Evolutionary conservation across 2,113 vertebrate species (phyloP), one percentile per base, ranked within the genome.

Genomic region (Spizaetus ornatus): DNA sequence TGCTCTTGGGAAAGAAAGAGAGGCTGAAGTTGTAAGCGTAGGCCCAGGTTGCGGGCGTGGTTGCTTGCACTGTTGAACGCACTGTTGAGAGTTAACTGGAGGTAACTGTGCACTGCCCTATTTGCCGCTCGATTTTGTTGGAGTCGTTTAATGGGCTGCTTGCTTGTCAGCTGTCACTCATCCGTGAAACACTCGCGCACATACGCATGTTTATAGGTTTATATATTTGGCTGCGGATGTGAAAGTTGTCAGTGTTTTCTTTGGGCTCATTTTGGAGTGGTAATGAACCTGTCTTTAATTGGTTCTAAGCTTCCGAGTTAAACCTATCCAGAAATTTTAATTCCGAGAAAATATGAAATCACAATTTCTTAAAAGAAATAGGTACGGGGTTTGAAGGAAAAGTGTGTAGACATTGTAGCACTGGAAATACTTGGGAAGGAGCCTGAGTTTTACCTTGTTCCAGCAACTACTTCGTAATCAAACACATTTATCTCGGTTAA

Each of bases 181-280:
- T 15, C 16, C 66, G 27, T 58, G 55, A 58, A n/a, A 53, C 58
- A 34, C 2, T 48, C 4, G 1, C 16, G 9, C 9, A 7, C 0
- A 1, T 29, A 34, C 5, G 11, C 6, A 2, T 17, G 6, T 36
- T 3, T 27, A 1, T 38, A 3, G 13, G 5, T 32, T 7, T 29
- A 1, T 34, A 31, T 63, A 8, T 67, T 62, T 8, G 4, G 11
- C 25, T 72, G 42, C 40, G 52, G 55, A 26, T 0, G 3, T 67
- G 26, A 50, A 63, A 79, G 36, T 73, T 48, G 27, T 42, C 27
- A 31, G 20, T 11, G 11, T 73, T 93, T 86, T 89, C 25, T 53
- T 72, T 73, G 17, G 48, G 59, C 40, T 71, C 8, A 5, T 16
- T 47, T 74, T 0, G 1, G 12, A 47, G 9, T 14, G 56, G 7